phyloP scores from a whole-genome alignment of 1,140 invertebrate genomes.

The Parasteatoda tepidariorum region DNA sequence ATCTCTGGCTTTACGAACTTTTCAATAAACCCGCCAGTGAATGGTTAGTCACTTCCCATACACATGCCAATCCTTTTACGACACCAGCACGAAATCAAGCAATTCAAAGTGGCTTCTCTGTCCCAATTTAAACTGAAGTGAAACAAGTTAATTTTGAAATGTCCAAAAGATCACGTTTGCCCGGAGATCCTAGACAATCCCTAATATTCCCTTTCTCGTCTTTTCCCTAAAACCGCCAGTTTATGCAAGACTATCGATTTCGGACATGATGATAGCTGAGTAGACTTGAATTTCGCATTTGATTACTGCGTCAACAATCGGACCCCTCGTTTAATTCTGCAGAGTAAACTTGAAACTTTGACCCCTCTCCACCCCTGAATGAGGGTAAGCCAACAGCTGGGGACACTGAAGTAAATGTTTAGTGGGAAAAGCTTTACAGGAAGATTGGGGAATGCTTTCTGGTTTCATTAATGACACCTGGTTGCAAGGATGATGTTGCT shows the following conservation, averaged over 20 bases:
- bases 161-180: too few species aligned
- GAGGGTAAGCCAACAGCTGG: neutral
- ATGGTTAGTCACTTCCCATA: too few species aligned
- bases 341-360: neutral
- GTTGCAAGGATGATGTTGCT: neutral
- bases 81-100: too few species aligned
- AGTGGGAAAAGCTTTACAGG: neutral
- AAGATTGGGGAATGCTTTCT: neutral
- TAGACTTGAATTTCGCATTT: neutral
- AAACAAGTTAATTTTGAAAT: too few species aligned
- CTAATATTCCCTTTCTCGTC: too few species aligned
- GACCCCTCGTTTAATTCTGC: neutral
- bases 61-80: too few species aligned
- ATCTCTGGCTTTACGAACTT: too few species aligned
- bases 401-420: neutral
- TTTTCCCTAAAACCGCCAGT: too few species aligned
- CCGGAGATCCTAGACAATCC: too few species aligned
- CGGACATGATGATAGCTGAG: neutral
- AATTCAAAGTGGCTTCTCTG: too few species aligned
- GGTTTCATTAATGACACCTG: neutral
- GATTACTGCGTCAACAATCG: slow-evolving; percentile 1
- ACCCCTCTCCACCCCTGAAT: neutral
- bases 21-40: too few species aligned
- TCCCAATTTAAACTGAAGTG: too few species aligned
- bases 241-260: neutral